Conservation (phyloP, 2,113 vertebrate genomes). For the Nyctibius bracteatus region DNA sequence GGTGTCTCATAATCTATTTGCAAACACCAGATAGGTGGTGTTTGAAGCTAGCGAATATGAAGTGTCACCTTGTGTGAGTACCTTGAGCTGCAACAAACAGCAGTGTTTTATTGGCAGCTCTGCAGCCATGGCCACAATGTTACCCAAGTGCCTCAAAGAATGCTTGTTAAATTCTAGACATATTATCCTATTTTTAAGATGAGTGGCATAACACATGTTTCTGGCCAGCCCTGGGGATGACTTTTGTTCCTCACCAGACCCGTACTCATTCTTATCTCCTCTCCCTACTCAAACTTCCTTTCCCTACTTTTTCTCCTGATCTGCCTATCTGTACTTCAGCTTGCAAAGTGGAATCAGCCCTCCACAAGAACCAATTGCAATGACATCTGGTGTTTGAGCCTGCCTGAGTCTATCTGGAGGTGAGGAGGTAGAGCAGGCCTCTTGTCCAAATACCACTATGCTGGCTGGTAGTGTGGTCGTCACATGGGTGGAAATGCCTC, state of each 20-base stretch:
- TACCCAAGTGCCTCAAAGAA: not conserved
- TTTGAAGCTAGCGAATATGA: not conserved
- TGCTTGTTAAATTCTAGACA: not conserved
- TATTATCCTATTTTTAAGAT: not conserved
- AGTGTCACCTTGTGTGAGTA: not conserved
- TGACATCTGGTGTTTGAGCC: not conserved
- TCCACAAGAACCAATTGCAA: not conserved
- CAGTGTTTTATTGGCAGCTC: not conserved
- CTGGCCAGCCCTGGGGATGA: not conserved
- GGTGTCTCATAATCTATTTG: not conserved
- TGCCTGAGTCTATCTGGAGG: not conserved
- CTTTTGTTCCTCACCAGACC: not conserved
- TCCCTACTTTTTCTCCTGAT: not conserved
- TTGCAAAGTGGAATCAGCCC: not conserved
- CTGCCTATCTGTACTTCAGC: not conserved
- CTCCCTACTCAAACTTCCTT: not conserved
- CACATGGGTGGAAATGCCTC: not conserved
- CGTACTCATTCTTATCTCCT: not conserved
- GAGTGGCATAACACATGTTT: not conserved
- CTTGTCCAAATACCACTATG: not conserved
- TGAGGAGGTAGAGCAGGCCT: not conserved
- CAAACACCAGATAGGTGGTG: not conserved
- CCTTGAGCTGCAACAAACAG: rapidly evolving
- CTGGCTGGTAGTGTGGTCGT: not conserved
- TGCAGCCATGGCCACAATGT: not conserved